These are phyloP conservation scores for Thaumatotibia leucotreta DNA, from an alignment of 1,140 invertebrate genomes.

Conservation along the genomic window DNA sequence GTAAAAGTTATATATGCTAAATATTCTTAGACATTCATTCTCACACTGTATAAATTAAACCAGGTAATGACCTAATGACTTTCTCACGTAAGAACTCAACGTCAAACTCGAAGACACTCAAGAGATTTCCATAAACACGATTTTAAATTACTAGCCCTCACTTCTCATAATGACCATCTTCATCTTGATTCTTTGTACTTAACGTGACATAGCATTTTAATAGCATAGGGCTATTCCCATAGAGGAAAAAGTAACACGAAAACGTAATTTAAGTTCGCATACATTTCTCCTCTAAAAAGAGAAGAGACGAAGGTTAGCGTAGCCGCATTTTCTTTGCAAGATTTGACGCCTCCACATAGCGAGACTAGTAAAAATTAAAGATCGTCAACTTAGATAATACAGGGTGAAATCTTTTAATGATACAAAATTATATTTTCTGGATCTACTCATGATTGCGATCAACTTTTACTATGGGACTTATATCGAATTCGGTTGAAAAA, in stretches of 20 bases:
- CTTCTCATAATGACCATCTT: constrained; percentile 21
- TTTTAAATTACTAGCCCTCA: constrained; percentile 21
- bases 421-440: no score
- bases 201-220: background rate
- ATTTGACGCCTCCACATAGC: constrained; percentile 27
- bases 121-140: constrained; percentile 26
- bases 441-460: no score
- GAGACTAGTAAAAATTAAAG: background rate
- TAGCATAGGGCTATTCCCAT: constrained; percentile 16
- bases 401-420: no score
- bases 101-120: background rate
- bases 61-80: no score
- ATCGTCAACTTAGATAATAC: no score
- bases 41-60: no score
- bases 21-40: no score
- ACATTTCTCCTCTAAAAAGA: background rate
- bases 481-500: no score
- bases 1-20: no score
- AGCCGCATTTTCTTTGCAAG: constrained; percentile 16
- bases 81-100: background rate
- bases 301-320: background rate
- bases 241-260: constrained; percentile 3
- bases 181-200: constrained; percentile 17
- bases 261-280: background rate
- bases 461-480: no score